Percentiles rank a stretch among this genome's conserved stretches.
phyloP scores from a whole-genome alignment of 1,140 invertebrate species.

The Ruditapes philippinarum region DNA sequence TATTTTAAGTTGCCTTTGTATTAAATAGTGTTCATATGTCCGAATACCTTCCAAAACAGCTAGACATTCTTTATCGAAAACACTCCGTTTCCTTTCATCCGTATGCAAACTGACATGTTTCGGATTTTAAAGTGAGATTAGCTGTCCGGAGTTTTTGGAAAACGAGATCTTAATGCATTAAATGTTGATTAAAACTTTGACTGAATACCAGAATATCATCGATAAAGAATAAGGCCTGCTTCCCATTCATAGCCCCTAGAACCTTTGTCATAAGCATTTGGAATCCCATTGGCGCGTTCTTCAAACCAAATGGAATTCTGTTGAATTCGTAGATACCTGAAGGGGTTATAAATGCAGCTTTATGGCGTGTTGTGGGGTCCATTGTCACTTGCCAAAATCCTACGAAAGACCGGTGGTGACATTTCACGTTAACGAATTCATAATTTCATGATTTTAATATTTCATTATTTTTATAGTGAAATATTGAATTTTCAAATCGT shows the following conservation, averaged over 20 bases:
- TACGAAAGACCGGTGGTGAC: no score
- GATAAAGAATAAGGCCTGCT: no score
- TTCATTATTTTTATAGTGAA: no score
- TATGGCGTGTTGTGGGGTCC: constrained; percentile 57
- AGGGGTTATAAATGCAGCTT: constrained; percentile 50
- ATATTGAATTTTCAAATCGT: no score
- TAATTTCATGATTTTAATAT: no score
- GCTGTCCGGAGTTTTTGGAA: constrained; percentile 44
- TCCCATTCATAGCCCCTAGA: constrained; percentile 64
- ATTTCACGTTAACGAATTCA: no score
- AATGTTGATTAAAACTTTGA: constrained; percentile 85
- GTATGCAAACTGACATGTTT: constrained; percentile 73
- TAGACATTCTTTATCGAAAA: no score
- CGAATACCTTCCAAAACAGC: no score
- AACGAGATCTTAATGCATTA: constrained; percentile 78
- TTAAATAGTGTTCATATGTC: constrained; percentile 40
- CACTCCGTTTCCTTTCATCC: constrained; percentile 64
- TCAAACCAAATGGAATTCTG: constrained; percentile 68
- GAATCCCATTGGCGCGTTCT: constrained; percentile 53
- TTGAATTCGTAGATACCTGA: constrained; percentile 23
- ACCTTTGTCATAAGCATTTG: constrained; percentile 75
- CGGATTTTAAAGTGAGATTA: constrained; percentile 74
- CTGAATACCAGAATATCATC: constrained; percentile 74
- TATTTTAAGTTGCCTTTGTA: no score
- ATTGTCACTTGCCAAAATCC: constrained; percentile 75